phyloP scores from a whole-genome alignment of 2,113 vertebrate species.

The Zeus faber region DNA sequence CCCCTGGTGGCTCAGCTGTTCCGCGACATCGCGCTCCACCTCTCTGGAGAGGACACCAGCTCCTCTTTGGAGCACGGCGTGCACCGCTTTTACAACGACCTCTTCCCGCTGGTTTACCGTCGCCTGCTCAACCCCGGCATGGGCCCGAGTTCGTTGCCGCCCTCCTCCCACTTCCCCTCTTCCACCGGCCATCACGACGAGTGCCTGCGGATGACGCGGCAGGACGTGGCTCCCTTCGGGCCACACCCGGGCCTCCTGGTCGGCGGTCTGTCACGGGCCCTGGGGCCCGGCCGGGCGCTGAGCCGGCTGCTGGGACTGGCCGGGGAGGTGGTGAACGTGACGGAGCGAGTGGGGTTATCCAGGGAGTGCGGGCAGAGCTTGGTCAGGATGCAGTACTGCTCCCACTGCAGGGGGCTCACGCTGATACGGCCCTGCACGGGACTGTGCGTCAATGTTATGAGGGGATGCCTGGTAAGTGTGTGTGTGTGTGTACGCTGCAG shows the following conservation, averaged over 20 bases:
- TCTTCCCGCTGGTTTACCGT: conserved; percentile 87
- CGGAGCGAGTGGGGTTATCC: conserved; percentile 72
- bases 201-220: conserved; percentile 83
- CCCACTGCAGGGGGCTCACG: conserved; percentile 86
- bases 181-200: conserved; percentile 67
- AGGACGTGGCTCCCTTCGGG: conserved; percentile 86
- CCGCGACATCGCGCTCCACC: conserved; percentile 78
- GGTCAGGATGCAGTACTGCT: conserved; percentile 89
- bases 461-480: conserved; percentile 86
- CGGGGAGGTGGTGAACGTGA: conserved; percentile 80
- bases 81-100: conserved; percentile 80
- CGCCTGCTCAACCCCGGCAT: conserved; percentile 86
- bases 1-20: conserved; percentile 82
- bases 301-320: conserved; percentile 78
- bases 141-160: conserved; percentile 55
- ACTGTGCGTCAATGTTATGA: conserved; percentile 87
- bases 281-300: conserved; percentile 78
- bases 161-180: conserved; percentile 6
- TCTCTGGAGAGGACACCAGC: conserved; percentile 72
- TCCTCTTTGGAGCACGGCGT: conserved; percentile 73
- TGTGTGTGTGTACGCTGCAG: conserved; percentile 27
- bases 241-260: conserved; percentile 77
- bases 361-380: conserved; percentile 80
- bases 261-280: conserved; percentile 72
- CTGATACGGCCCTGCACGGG: conserved; percentile 85